These are phyloP conservation scores for Danio aesculapii DNA, from an alignment of 2,797 vertebrate genomes.

Conservation along the genomic window DNA sequence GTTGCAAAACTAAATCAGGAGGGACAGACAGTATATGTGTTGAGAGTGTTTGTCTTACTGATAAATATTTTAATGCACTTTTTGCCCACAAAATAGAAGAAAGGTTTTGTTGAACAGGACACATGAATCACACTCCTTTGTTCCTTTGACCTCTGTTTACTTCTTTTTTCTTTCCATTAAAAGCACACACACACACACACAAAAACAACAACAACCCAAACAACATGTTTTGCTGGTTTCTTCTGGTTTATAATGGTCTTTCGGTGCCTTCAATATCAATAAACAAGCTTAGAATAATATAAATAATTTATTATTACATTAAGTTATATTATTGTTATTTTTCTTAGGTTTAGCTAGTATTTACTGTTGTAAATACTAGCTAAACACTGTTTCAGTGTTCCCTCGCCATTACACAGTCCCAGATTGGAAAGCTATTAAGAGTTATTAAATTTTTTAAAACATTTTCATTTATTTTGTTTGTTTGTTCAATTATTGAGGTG, in stretches of 20 bases:
- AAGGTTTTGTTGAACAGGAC: conserved; percentile 43
- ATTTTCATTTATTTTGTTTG: neutral
- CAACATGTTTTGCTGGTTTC: neutral
- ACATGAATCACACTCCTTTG: neutral
- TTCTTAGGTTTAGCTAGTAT: neutral
- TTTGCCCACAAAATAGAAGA: conserved; percentile 39
- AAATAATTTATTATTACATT: too few relatives aligned
- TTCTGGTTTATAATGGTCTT: neutral
- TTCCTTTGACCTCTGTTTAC: conserved; percentile 14
- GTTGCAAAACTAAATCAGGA: conserved; percentile 17
- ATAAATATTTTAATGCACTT: conserved; percentile 58
- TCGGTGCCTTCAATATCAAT: neutral
- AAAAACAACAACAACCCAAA: too few relatives aligned
- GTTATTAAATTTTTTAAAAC: neutral
- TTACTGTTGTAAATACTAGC: too few relatives aligned
- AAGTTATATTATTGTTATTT: too few relatives aligned
- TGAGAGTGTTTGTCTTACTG: conserved; percentile 44
- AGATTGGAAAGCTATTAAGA: neutral
- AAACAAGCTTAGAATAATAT: neutral
- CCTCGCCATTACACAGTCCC: too few relatives aligned
- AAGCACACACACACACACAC: too few relatives aligned
- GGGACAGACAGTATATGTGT: conserved; percentile 23
- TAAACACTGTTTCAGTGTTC: too few relatives aligned
- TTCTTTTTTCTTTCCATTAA: neutral
- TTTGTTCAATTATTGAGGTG: neutral